A percentile compares a stretch with the other conserved stretches of the same genome.
Evolutionary conservation across 2,113 vertebrate species (phyloP).

Genomic region (Aegotheles bennettii): DNA sequence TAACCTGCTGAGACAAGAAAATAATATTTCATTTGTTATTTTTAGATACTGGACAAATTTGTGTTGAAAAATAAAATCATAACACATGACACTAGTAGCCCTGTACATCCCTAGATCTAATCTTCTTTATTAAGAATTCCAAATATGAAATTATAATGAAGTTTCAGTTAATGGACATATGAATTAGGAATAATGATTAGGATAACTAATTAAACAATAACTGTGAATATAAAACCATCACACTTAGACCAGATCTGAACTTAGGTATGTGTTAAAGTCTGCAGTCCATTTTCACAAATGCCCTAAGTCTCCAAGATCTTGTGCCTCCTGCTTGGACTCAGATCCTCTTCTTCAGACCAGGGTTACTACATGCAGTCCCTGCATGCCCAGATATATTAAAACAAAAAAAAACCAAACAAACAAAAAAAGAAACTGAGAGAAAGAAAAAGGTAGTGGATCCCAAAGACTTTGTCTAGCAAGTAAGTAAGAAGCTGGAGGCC

Average conservation of each 20-base stretch:
- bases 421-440: not conserved
- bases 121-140: not conserved
- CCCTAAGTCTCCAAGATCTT: not conserved
- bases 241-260: not conserved
- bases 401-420: not conserved
- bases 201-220: not conserved
- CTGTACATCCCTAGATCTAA: not conserved
- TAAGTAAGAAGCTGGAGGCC: not conserved
- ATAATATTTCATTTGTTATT: not conserved
- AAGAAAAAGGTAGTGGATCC: not conserved
- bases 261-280: not conserved
- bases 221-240: not conserved
- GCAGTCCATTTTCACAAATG: not conserved
- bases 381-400: not conserved
- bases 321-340: not conserved
- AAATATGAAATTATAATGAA: not conserved
- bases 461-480: fast-evolving
- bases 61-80: not conserved
- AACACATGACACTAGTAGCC: not conserved
- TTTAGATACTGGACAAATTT: not conserved
- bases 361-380: not conserved
- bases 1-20: not conserved
- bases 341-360: not conserved
- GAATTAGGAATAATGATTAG: not conserved
- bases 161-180: not conserved